phyloP scores from a whole-genome alignment of 2,113 vertebrate species.

The Equus przewalskii region DNA sequence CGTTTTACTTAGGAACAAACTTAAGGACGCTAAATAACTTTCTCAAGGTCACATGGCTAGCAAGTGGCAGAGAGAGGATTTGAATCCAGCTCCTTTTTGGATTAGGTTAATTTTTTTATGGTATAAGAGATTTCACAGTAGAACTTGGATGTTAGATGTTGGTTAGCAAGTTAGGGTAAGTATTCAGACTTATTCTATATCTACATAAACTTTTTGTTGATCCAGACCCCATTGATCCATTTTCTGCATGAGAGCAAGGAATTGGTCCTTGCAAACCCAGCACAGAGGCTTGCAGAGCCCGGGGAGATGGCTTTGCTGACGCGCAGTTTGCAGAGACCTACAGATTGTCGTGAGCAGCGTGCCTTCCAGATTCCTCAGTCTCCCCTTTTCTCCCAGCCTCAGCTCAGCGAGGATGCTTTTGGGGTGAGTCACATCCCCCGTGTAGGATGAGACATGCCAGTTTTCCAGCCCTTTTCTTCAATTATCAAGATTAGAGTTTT shows the following conservation, averaged over 20 bases:
- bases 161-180: neutral
- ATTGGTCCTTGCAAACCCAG: neutral
- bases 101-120: neutral
- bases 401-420: neutral
- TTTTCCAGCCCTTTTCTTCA: conserved; percentile 52
- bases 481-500: conserved; percentile 54
- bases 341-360: neutral
- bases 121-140: neutral
- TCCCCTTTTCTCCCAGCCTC: neutral
- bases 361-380: neutral
- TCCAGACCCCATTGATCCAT: neutral
- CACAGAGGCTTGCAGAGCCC: neutral
- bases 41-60: neutral
- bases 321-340: neutral
- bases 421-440: neutral
- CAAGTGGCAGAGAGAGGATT: neutral
- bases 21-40: neutral
- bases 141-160: neutral
- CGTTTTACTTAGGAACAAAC: conserved; percentile 20
- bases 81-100: neutral
- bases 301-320: neutral
- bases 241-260: neutral
- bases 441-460: neutral
- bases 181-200: neutral
- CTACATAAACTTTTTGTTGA: neutral